Percentiles rank a stretch among this genome's conserved stretches.
phyloP scores from a whole-genome alignment of 2,797 vertebrate genomes.

The Xenops minutus region DNA sequence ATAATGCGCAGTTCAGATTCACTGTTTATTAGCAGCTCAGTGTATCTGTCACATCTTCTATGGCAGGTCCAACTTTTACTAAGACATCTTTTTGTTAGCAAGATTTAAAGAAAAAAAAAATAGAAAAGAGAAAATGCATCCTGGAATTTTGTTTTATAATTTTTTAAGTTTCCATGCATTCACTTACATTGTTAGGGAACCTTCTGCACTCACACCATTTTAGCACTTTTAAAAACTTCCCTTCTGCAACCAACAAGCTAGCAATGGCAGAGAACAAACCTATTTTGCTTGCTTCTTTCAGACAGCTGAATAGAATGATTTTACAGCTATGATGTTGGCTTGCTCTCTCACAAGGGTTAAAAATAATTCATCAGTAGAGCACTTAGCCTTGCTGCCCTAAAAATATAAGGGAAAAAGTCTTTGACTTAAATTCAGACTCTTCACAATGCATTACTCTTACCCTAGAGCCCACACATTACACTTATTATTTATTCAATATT shows the following conservation, averaged over 20 bases:
- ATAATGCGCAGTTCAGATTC: neutral
- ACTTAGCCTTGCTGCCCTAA: neutral
- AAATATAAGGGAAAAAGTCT: neutral
- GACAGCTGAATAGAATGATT: neutral
- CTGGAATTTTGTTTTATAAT: neutral
- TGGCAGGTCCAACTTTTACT: neutral
- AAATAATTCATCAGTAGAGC: constrained; percentile 11
- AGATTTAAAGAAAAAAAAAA: neutral
- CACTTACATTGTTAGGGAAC: neutral
- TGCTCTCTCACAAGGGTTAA: neutral
- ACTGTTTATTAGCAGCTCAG: neutral
- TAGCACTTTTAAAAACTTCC: neutral
- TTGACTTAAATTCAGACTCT: neutral
- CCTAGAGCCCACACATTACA: neutral
- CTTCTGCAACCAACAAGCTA: neutral
- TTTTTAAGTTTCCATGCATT: neutral
- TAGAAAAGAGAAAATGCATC: neutral
- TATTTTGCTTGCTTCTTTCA: neutral
- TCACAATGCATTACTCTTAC: neutral
- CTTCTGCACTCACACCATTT: neutral
- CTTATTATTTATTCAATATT: constrained; percentile 15
- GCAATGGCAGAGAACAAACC: neutral
- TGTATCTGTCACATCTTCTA: neutral
- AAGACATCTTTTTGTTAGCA: neutral
- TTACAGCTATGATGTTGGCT: neutral